phyloP scores from a whole-genome alignment of 2,888 invertebrate genomes.

The Pammene aurita region DNA sequence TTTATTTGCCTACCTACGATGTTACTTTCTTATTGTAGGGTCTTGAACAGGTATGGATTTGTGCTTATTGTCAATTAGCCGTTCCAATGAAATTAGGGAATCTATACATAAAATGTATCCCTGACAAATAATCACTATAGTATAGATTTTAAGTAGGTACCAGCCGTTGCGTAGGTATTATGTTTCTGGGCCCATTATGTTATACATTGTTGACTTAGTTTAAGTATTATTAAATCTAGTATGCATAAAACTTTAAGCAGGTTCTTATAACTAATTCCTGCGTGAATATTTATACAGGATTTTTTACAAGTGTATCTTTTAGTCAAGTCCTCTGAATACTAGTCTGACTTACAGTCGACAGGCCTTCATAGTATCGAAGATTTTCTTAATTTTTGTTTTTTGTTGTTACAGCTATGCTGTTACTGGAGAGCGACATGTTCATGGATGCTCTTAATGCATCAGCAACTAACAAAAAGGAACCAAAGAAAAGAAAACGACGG shows the following conservation, averaged over 20 bases:
- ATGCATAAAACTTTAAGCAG: not conserved
- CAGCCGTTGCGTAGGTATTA: not conserved
- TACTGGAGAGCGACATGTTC: slow-evolving; percentile 96
- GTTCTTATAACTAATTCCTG: no score
- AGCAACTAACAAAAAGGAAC: slow-evolving; percentile 88
- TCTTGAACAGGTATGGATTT: not conserved
- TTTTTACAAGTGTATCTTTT: no score
- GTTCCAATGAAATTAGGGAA: no score
- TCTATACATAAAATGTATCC: no score
- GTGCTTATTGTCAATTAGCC: no score
- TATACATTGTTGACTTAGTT: slow-evolving; percentile 12
- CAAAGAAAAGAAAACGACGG: slow-evolving; percentile 90
- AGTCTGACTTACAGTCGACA: no score
- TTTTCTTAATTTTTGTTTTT: slow-evolving; percentile 55
- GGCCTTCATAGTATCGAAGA: no score
- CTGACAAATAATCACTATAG: no score
- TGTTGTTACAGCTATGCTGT: slow-evolving; percentile 85
- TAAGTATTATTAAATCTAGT: not conserved
- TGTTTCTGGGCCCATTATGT: slow-evolving; percentile 4
- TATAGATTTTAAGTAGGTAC: no score
- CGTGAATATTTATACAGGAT: no score
- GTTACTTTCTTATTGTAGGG: not conserved
- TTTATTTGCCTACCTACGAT: not conserved
- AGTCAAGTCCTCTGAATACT: no score
- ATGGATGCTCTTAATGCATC: slow-evolving; percentile 95